Evolutionary conservation across 2,797 vertebrate genomes (phyloP).

Genomic region (Triplophysa yarkandensis): DNA sequence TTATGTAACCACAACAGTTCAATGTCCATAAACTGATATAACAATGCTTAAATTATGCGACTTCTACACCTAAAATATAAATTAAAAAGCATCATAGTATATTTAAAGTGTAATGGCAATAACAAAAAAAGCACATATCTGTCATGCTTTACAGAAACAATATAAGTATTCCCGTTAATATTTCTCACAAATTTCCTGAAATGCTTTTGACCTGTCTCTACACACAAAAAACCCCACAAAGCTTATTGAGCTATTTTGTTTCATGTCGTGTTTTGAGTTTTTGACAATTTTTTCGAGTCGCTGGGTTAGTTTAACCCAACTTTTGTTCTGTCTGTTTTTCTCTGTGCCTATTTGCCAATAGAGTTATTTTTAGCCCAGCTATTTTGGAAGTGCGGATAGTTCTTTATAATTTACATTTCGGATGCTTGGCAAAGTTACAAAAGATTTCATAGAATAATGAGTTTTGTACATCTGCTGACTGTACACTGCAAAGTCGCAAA

Average conservation of each 20-base stretch:
- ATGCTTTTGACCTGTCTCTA: background rate
- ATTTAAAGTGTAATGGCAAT: too few relatives aligned
- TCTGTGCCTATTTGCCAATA: background rate
- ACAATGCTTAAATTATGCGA: too few relatives aligned
- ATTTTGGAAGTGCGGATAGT: background rate
- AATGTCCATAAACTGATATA: too few relatives aligned
- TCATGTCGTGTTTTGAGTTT: background rate
- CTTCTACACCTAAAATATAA: too few relatives aligned
- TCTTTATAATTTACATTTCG: background rate
- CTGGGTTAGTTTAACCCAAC: background rate
- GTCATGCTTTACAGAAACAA: background rate
- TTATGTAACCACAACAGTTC: too few relatives aligned
- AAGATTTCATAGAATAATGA: slow-evolving; percentile 21
- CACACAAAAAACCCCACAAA: background rate
- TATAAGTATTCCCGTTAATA: background rate
- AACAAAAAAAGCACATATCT: too few relatives aligned
- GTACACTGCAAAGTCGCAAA: slow-evolving; percentile 22
- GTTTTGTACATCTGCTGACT: slow-evolving; percentile 40
- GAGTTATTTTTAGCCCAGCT: background rate
- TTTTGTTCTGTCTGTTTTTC: background rate
- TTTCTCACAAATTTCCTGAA: background rate
- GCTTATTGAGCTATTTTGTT: background rate
- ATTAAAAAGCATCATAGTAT: too few relatives aligned
- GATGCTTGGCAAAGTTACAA: background rate
- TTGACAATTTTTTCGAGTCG: background rate